phyloP scores from a whole-genome alignment of 2,113 vertebrate species.

The Nasalis larvatus region DNA sequence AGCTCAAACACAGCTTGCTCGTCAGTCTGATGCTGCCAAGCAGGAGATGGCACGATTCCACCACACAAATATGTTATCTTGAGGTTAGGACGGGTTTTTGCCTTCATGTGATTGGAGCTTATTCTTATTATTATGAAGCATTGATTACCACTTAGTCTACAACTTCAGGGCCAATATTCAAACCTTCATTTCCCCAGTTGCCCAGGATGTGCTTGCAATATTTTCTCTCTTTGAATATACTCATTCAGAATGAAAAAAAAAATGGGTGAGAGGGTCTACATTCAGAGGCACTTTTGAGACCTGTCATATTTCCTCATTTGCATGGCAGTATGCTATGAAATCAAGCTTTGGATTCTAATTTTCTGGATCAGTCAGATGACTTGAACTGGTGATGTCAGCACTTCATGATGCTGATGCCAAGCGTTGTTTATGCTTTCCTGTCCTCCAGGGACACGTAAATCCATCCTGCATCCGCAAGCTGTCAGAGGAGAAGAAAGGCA shows the following conservation, averaged over 20 bases:
- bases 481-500: constrained; percentile 71
- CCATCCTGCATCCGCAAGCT: constrained; percentile 48
- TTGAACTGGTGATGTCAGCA: constrained; percentile 68
- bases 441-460: constrained; percentile 64
- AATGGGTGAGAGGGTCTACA: not conserved
- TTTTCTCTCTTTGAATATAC: not conserved
- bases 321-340: not conserved
- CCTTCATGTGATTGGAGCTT: not conserved
- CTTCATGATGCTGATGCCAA: constrained; percentile 51
- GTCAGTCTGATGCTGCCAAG: not conserved
- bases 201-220: not conserved
- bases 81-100: not conserved
- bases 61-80: not conserved
- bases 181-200: not conserved
- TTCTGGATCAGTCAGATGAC: constrained; percentile 58
- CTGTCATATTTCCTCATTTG: constrained; percentile 36
- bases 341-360: constrained; percentile 60
- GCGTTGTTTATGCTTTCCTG: constrained; percentile 62
- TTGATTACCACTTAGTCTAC: not conserved
- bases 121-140: constrained; percentile 9
- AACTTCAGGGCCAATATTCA: not conserved
- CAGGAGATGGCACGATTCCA: not conserved
- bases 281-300: not conserved
- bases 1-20: constrained; percentile 32
- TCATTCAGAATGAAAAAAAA: not conserved